These are phyloP conservation scores for Ammodytes marinus DNA, from an alignment of 2,113 vertebrate species.

Conservation along the genomic window DNA sequence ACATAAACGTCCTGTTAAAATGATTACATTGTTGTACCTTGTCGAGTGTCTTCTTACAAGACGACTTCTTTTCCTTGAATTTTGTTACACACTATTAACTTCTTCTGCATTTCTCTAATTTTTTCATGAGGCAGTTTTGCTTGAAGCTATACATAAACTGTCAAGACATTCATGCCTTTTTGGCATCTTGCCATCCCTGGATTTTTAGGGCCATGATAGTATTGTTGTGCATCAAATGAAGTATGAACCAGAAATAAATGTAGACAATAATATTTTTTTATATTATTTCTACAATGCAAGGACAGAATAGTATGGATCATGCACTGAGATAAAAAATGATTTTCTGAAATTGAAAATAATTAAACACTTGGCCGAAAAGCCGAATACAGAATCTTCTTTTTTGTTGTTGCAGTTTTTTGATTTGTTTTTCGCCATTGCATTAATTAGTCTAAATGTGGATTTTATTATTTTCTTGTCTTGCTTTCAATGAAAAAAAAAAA, in stretches of 20 bases:
- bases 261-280: background rate
- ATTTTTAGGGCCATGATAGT: background rate
- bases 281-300: background rate
- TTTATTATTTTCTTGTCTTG: too few species aligned
- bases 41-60: background rate
- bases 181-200: background rate
- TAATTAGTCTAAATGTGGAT: too few species aligned
- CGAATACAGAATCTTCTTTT: too few species aligned
- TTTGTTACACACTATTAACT: background rate
- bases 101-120: background rate
- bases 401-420: too few species aligned
- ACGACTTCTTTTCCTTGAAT: background rate
- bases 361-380: too few species aligned
- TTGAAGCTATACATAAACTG: background rate
- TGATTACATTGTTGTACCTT: background rate
- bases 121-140: too few species aligned
- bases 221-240: background rate
- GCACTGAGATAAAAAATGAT: too few species aligned
- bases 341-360: too few species aligned
- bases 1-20: background rate
- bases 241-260: background rate
- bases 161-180: background rate
- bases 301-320: background rate
- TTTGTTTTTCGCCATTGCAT: too few species aligned
- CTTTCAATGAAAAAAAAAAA: too few species aligned